Evolutionary conservation across 2,797 vertebrate genomes (phyloP).

Genomic region (Eutrigla gurnardus): DNA sequence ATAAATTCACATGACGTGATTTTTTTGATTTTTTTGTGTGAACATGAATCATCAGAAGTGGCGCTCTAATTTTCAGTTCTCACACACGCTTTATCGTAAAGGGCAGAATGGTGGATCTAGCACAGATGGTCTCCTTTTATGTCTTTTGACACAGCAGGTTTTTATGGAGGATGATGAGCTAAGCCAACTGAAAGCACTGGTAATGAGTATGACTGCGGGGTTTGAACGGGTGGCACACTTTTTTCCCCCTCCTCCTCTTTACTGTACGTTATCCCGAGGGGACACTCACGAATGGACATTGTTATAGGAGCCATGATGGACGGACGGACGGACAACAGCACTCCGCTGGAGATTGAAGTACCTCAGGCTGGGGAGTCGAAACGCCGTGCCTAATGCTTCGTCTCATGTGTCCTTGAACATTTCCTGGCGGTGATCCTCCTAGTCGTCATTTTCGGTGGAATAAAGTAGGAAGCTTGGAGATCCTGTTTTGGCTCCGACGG

Average conservation of each 20-base stretch:
- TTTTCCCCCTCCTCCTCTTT: conserved; percentile 32
- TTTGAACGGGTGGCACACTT: conserved; percentile 59
- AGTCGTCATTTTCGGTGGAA: conserved; percentile 63
- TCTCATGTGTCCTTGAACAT: conserved; percentile 69
- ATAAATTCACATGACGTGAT: conserved; percentile 37
- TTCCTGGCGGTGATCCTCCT: conserved; percentile 67
- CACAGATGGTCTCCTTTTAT: conserved; percentile 63
- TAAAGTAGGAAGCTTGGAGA: conserved; percentile 63
- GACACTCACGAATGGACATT: conserved; percentile 58
- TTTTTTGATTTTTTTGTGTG: conserved; percentile 17
- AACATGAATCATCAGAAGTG: conserved; percentile 39
- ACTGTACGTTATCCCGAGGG: conserved; percentile 64
- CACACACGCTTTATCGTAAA: conserved; percentile 49
- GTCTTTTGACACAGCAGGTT: conserved; percentile 60
- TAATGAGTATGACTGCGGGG: conserved; percentile 33
- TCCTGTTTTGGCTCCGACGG: conserved; percentile 62
- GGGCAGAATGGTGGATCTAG: conserved; percentile 57
- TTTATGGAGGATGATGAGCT: conserved; percentile 51
- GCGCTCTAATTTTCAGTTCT: conserved; percentile 46
- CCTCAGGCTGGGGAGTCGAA: conserved; percentile 55
- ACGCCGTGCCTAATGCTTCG: conserved; percentile 47
- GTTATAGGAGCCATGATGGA: conserved; percentile 53
- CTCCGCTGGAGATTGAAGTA: conserved; percentile 39
- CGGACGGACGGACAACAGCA: conserved; percentile 28
- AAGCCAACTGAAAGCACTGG: conserved; percentile 57